Percentiles rank a stretch among this genome's conserved stretches.
Evolutionary conservation across 2,888 invertebrate species (phyloP).

Genomic region (Trichopoda pennipes): DNA sequence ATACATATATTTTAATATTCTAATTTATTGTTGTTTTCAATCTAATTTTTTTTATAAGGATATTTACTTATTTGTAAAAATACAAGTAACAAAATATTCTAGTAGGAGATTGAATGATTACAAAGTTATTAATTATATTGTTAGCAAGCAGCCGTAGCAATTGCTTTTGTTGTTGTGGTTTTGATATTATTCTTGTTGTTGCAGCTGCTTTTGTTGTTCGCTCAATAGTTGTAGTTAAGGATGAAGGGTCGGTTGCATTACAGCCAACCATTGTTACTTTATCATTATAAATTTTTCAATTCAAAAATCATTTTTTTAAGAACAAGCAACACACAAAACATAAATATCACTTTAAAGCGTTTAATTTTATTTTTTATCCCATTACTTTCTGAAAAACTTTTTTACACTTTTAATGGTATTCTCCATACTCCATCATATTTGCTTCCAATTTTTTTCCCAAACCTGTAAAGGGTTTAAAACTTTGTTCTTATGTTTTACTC

Average conservation of each 20-base stretch:
- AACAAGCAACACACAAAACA: neutral
- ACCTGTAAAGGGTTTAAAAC: slow-evolving; percentile 35
- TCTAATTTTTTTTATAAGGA: slow-evolving; percentile 3
- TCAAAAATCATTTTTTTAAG: slow-evolving; percentile 1
- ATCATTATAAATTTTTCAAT: slow-evolving; percentile 32
- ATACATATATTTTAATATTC: neutral
- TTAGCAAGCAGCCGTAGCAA: slow-evolving; percentile 26
- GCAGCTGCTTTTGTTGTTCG: slow-evolving; percentile 34
- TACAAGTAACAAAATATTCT: slow-evolving; percentile 23
- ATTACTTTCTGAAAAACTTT: neutral
- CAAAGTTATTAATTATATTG: slow-evolving; percentile 43
- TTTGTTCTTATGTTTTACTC: slow-evolving; percentile 25
- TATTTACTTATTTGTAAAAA: slow-evolving; percentile 39
- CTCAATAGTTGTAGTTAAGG: slow-evolving; percentile 28
- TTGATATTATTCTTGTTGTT: slow-evolving; percentile 14
- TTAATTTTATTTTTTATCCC: neutral
- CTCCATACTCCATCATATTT: slow-evolving; percentile 14
- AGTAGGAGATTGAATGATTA: slow-evolving; percentile 31
- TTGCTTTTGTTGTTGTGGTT: slow-evolving; percentile 32
- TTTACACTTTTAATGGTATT: neutral
- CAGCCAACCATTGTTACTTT: slow-evolving; percentile 48
- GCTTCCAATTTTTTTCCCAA: slow-evolving; percentile 4
- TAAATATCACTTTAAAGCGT: neutral
- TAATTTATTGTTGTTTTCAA: neutral
- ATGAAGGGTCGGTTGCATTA: slow-evolving; percentile 45